These are phyloP conservation scores for Dasypus novemcinctus DNA, from an alignment of 2,113 vertebrate species.

Conservation along the genomic window DNA sequence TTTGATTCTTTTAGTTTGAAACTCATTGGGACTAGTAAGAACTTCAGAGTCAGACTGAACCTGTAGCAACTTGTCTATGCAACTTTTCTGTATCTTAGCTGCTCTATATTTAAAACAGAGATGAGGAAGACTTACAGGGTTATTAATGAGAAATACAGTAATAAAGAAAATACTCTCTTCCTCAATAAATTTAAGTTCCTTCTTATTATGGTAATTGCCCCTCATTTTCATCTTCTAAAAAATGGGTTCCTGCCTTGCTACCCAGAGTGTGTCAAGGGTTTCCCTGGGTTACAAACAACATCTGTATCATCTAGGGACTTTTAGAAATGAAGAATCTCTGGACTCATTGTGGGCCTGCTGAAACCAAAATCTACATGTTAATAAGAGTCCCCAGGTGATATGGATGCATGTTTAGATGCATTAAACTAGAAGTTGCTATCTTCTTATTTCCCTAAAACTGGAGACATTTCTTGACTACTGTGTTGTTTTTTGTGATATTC, in stretches of 20 bases:
- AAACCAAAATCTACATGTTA: constrained; percentile 24
- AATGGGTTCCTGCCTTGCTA: background rate
- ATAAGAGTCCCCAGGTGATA: background rate
- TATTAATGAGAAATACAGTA: background rate
- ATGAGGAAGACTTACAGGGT: background rate
- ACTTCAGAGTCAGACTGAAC: background rate
- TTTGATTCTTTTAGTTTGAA: background rate
- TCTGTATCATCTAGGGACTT: background rate
- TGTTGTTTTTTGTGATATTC: background rate
- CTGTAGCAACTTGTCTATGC: background rate
- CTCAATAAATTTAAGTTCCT: background rate
- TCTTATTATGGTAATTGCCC: background rate
- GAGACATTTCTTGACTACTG: background rate
- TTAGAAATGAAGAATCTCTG: background rate
- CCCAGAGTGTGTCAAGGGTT: background rate
- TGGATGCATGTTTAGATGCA: background rate
- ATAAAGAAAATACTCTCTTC: background rate
- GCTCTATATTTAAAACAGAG: background rate
- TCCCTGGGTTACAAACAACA: background rate
- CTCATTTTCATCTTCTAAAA: background rate
- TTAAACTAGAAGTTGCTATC: background rate
- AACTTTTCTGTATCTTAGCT: background rate
- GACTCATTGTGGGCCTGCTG: background rate
- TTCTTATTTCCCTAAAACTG: background rate
- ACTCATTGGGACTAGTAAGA: background rate